Base-by-base conservation (phyloP, 2,888 invertebrate species). In the Gryllus longicercus region DNA sequence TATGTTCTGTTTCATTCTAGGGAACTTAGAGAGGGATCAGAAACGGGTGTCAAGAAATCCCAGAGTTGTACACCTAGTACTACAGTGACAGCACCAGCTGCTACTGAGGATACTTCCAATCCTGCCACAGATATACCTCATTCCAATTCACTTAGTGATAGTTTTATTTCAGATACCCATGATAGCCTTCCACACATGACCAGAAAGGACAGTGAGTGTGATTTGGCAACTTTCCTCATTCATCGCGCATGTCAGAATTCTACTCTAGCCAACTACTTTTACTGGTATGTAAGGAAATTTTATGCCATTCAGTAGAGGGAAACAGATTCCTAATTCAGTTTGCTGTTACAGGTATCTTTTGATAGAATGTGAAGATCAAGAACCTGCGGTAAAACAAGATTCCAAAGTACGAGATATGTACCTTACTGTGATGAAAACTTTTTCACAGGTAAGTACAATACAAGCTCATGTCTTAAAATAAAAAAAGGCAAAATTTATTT, bases 201-300 rank as follows among this genome's bases (percentile, higher is more conserved):
- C n/a, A 63, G 63, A 63, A 63, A 63, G n/a, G 63, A 63, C 14
- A 63, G 21, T 11, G 77, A 49, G 18, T 77, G 77, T 84, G 95
- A 96, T 88, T 90, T 99, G 78, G 95, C 97, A 0, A 93, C 95
- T 79, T 98, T 98, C 89, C 91, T 99, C 18, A 96, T 99, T 83
- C 91, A 92, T 79, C 91, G 98, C 80, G 97, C 98, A 0, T 95
- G 96, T 87, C 91, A 92, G 85, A 97, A 98, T 90, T 92, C 94
- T 78, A 93, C 92, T 21, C 89, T 99, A 77, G 97, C 97, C 78
- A 99, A 98, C 89, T 99, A 98, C 87, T 93, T 99, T 84, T 99
- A 96, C 88, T 99, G 99, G 99, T 90, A 84, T 82, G 83, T 80
- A 51, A 75, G 75, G 8, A 16, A n/a, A 75, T 77, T n/a, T 11